Percentiles rank a stretch among this genome's conserved stretches.
phyloP scores from a whole-genome alignment of 2,888 invertebrate genomes.

The Hydropsyche betteni region DNA sequence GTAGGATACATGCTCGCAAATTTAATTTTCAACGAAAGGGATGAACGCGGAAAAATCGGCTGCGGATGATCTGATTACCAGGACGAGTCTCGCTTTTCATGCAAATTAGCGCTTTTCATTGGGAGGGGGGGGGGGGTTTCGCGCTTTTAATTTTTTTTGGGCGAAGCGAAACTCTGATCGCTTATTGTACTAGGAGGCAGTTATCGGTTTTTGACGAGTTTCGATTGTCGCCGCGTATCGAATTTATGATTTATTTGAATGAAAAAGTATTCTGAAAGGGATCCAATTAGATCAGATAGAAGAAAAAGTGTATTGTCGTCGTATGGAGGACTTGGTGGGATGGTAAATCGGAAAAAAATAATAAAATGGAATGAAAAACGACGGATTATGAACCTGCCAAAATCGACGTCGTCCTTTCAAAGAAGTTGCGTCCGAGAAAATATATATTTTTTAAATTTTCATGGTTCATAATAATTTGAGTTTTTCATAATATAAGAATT shows the following conservation, averaged over 20 bases:
- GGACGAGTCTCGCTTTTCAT: slow-evolving; percentile 16
- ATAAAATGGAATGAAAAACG: not conserved
- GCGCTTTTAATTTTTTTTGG: too few species aligned
- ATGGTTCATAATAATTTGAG: too few species aligned
- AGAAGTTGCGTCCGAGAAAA: not conserved
- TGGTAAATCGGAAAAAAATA: too few species aligned
- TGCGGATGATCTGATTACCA: slow-evolving; percentile 10
- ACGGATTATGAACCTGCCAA: slow-evolving; percentile 4
- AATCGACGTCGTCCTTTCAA: not conserved
- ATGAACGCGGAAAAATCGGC: not conserved
- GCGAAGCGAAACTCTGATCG: not conserved
- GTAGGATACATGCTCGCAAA: not conserved
- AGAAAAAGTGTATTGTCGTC: too few species aligned
- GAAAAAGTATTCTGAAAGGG: too few species aligned
- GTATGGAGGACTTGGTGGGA: too few species aligned
- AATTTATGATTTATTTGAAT: too few species aligned
- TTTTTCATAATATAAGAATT: too few species aligned
- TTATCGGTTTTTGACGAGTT: slow-evolving; percentile 11
- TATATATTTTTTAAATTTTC: too few species aligned
- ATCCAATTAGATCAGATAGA: too few species aligned
- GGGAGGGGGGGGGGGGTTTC: too few species aligned
- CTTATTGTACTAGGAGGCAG: not conserved
- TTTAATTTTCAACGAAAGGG: slow-evolving; percentile 9
- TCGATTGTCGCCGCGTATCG: not conserved
- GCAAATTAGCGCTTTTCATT: slow-evolving; percentile 21